Evolutionary conservation across 2,113 vertebrate genomes (phyloP).

Genomic region (Mugil cephalus): DNA sequence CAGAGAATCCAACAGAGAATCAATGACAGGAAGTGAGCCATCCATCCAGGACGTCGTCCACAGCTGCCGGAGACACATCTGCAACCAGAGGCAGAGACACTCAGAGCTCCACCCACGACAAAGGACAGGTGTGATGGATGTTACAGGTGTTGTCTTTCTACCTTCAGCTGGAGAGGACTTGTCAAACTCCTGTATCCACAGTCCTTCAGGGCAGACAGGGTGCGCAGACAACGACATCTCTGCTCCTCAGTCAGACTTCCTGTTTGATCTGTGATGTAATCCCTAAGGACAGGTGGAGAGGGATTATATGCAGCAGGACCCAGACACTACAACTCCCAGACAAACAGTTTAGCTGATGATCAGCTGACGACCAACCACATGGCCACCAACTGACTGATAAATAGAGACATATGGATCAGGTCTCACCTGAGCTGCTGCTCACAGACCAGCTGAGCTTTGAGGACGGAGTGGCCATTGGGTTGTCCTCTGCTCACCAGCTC

Average conservation of each 20-base stretch:
- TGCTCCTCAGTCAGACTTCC: conserved; percentile 40
- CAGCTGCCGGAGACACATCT: conserved; percentile 85
- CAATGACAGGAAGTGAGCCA: conserved; percentile 70
- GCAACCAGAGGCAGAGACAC: background rate
- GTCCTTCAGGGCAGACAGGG: conserved; percentile 79
- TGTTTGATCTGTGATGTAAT: conserved; percentile 45
- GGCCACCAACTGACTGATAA: no score
- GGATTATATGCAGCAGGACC: conserved; percentile 25
- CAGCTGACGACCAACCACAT: no score
- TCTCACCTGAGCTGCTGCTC: conserved; percentile 89
- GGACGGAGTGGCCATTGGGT: conserved; percentile 71
- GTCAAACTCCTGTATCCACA: conserved; percentile 79
- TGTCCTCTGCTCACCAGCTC: conserved; percentile 84
- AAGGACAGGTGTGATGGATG: no score
- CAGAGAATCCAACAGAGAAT: conserved; percentile 79
- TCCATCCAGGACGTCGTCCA: conserved; percentile 84
- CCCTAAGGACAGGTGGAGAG: conserved; percentile 47
- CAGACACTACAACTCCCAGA: background rate
- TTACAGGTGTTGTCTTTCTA: conserved; percentile 61
- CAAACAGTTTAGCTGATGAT: no score
- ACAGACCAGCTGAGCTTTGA: conserved; percentile 89
- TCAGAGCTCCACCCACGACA: no score
- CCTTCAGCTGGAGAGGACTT: conserved; percentile 85
- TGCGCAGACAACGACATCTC: conserved; percentile 61
- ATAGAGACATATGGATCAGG: background rate